Percentiles rank a stretch among this genome's conserved stretches.
These are phyloP conservation scores for Acronicta psi DNA, from an alignment of 2,888 invertebrate genomes.

Conservation along the genomic window DNA sequence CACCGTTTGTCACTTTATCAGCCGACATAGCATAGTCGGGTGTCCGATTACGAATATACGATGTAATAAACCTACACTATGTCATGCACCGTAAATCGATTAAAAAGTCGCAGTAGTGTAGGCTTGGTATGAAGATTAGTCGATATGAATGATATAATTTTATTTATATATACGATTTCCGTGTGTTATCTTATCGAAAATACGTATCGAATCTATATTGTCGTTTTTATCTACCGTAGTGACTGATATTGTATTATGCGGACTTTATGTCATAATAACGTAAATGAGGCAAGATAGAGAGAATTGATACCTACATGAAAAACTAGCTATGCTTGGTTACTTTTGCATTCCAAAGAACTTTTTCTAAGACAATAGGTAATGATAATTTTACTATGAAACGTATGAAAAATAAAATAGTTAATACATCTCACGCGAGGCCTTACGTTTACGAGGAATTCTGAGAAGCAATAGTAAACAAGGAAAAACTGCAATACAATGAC, in stretches of 20 bases:
- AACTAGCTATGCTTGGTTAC: no score
- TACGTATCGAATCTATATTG: conserved; percentile 15
- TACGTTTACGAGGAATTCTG: conserved; percentile 24
- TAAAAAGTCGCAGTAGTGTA: conserved; percentile 14
- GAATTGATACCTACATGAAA: no score
- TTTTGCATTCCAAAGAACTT: no score
- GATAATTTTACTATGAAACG: no score
- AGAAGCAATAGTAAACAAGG: conserved; percentile 51
- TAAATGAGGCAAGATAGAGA: conserved; percentile 20
- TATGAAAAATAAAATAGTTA: conserved; percentile 6
- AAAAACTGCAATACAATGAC: conserved; percentile 46
- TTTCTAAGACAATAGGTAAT: no score
- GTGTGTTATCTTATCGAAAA: conserved; percentile 16
- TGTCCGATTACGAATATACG: conserved; percentile 51
- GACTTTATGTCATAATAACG: conserved; percentile 22
- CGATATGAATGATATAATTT: conserved; percentile 12
- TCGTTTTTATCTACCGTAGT: conserved; percentile 26
- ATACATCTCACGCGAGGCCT: conserved; percentile 32
- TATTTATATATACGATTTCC: conserved; percentile 4
- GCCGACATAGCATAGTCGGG: conserved; percentile 45
- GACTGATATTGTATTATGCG: conserved; percentile 16
- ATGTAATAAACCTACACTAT: conserved; percentile 41
- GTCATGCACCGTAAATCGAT: conserved; percentile 40
- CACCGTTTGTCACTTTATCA: conserved; percentile 55
- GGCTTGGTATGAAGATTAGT: conserved; percentile 4